These are phyloP conservation scores for Dolichopus griseipennis DNA, from an alignment of 2,888 invertebrate species.

Conservation along the genomic window DNA sequence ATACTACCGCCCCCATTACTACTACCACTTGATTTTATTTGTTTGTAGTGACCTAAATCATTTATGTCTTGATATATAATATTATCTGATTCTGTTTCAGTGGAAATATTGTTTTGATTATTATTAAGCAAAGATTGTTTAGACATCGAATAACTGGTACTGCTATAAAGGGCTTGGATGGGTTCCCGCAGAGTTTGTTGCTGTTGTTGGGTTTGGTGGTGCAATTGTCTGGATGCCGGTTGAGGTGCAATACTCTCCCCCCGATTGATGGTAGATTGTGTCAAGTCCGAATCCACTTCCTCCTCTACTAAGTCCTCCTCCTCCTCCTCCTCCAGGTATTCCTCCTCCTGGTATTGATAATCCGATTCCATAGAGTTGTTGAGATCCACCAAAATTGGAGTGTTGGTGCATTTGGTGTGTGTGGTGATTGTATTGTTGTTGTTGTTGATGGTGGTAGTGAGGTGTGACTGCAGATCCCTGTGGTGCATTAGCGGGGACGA, in stretches of 20 bases:
- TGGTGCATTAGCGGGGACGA: constrained; percentile 28
- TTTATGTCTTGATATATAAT: constrained; percentile 44
- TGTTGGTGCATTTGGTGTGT: constrained; percentile 26
- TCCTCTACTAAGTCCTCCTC: constrained; percentile 40
- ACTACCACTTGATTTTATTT: constrained; percentile 13
- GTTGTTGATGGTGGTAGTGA: constrained; percentile 34
- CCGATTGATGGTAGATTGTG: constrained; percentile 49
- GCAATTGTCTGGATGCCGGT: constrained; percentile 29
- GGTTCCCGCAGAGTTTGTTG: constrained; percentile 33
- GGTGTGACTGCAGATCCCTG: constrained; percentile 30
- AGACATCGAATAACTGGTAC: constrained; percentile 46
- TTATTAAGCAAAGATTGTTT: constrained; percentile 38
- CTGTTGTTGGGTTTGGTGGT: constrained; percentile 23
- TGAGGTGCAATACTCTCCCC: constrained; percentile 45
- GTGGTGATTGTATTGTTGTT: constrained; percentile 34
- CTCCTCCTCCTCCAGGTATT: constrained; percentile 37
- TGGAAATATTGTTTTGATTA: constrained; percentile 34
- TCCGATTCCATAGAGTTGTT: constrained; percentile 45
- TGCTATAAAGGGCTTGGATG: constrained; percentile 45
- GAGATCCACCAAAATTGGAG: constrained; percentile 43
- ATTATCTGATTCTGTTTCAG: constrained; percentile 43
- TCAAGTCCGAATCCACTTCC: constrained; percentile 45
- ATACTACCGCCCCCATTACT: constrained; percentile 26
- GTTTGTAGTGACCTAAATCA: constrained; percentile 40
- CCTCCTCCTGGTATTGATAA: constrained; percentile 38